Evolutionary conservation across 2,113 vertebrate species (phyloP), one percentile per base, ranked within the genome.

Genomic region (Scolopax mira): DNA sequence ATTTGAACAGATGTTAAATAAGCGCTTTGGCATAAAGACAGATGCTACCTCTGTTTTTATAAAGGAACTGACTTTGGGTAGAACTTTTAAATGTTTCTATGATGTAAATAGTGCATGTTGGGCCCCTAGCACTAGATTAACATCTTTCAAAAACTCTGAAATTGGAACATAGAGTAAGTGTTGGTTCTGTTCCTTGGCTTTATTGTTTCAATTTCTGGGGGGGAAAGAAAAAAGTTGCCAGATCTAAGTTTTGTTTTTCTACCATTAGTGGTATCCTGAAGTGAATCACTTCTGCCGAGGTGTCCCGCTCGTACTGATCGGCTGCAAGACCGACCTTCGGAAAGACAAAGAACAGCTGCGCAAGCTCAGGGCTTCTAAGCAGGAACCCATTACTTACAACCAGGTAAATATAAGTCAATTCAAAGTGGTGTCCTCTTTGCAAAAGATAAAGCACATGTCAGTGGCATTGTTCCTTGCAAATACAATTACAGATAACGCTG

Each of bases 311-410:
- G 97, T 99, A n/a, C 98, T 99, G 80, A 99, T 99, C 11, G 99
- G 99, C 95, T 99, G 99, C 97, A 99, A 99, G 97, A 99, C 99
- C 1, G 99, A 99, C 97, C 98, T 99, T 7, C 96, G 99, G 62
- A 99, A 99, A 93, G 99, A 99, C 82, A 99, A 99, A 94, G 99
- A 99, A 78, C 98, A 98, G 44, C 39, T 98, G 23, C 98, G 99
- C 80, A 99, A 98, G 93, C 98, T 99, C 51, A 98, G 97, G 93
- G 98, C 99, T 2, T 86, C 97, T 15, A 97, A 98, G 87, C 98
- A 98, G 94, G 98, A 97, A 7, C 99, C 99, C 60, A 97, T 99
- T 90, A 99, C 99, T 7, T 99, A 99, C 91, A 97, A 3, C 35
- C 98, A 99, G 99, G 99, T 99, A 85, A 91, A 17, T 4, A 21